Evolutionary conservation across 2,113 vertebrate species (phyloP).

Genomic region (Calonectris borealis): DNA sequence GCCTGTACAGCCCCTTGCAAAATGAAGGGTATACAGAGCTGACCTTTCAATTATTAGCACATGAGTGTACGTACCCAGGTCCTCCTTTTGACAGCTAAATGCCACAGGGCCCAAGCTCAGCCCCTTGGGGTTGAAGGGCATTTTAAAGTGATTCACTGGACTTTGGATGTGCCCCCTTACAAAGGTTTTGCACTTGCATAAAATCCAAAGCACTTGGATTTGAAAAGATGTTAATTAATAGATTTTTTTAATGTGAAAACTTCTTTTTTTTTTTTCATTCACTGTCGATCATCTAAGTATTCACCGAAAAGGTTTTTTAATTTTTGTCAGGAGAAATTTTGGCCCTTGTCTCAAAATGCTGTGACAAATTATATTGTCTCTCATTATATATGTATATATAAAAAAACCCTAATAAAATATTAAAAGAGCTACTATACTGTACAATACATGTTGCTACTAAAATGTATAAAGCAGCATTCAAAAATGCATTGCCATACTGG

Average conservation of each 20-base stretch:
- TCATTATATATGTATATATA: not conserved
- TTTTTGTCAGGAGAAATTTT: not conserved
- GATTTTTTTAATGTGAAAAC: not conserved
- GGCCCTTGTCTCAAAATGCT: not conserved
- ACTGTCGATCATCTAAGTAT: not conserved
- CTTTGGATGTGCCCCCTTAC: not conserved
- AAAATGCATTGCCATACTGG: not conserved
- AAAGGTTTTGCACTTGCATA: not conserved
- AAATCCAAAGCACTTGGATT: not conserved
- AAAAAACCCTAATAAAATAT: not conserved
- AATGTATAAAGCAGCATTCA: not conserved
- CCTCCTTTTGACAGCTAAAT: not conserved
- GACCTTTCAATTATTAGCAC: conserved; percentile 43
- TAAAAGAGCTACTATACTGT: not conserved
- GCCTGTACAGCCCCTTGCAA: not conserved
- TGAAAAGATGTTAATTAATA: not conserved
- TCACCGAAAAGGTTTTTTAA: not conserved
- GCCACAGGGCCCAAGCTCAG: not conserved
- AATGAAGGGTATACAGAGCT: not conserved
- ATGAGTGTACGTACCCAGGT: not conserved
- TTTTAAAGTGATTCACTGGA: conserved; percentile 20
- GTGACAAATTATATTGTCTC: not conserved
- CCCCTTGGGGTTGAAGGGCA: not conserved
- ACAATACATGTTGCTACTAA: not conserved
- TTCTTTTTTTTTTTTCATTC: not conserved